Percentiles rank a stretch among this genome's conserved stretches.
These are phyloP conservation scores for Cirrhinus mrigala DNA, from an alignment of 2,797 vertebrate species.

Conservation along the genomic window DNA sequence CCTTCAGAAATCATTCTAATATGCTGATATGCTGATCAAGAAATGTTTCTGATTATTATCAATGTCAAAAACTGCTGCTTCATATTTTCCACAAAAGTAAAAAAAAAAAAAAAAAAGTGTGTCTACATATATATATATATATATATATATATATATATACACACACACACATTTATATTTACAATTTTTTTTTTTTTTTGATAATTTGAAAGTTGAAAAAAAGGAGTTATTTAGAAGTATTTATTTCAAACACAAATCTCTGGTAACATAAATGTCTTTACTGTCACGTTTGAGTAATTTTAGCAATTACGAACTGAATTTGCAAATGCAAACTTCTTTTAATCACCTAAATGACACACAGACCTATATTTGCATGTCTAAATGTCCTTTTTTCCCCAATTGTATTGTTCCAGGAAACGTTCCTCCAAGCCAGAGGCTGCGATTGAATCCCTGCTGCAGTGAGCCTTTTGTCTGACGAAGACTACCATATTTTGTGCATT, in stretches of 20 bases:
- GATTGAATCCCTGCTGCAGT: conserved; percentile 95
- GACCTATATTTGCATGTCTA: not conserved
- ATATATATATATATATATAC: too few species aligned
- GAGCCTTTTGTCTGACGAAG: conserved; percentile 65
- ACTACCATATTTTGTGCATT: not conserved
- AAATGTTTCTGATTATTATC: too few species aligned
- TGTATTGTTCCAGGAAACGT: conserved; percentile 85
- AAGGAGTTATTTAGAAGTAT: not conserved
- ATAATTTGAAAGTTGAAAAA: not conserved
- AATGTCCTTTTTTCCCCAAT: not conserved
- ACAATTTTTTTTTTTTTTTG: too few species aligned
- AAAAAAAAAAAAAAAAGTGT: too few species aligned
- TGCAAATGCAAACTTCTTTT: not conserved
- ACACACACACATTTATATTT: too few species aligned
- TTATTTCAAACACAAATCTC: not conserved
- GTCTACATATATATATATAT: too few species aligned
- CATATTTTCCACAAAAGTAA: too few species aligned
- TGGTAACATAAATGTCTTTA: too few species aligned
- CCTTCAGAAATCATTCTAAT: too few species aligned
- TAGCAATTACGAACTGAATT: too few species aligned
- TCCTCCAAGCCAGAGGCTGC: conserved; percentile 90
- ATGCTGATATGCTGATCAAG: too few species aligned
- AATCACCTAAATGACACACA: not conserved
- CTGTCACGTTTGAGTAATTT: not conserved
- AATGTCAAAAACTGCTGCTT: too few species aligned